Conservation (phyloP, 2,113 vertebrate species). For the Varanus komodoensis region DNA sequence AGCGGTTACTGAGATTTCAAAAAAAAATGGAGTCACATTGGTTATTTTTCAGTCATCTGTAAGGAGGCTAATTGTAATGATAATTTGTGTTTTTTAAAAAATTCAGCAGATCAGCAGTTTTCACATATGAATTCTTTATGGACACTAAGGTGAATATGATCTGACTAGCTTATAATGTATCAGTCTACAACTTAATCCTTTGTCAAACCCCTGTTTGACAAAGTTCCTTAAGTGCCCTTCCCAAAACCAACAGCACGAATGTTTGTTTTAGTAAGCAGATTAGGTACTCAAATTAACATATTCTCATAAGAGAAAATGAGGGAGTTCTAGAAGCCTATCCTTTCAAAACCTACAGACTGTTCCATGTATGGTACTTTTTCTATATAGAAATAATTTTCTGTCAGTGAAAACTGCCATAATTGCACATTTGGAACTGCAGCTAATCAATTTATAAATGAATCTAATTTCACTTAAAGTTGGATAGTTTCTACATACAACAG, state of each 20-base stretch:
- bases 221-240: neutral
- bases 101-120: neutral
- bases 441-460: neutral
- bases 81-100: neutral
- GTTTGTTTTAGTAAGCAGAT: no score
- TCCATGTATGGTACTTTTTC: neutral
- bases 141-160: neutral
- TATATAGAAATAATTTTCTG: neutral
- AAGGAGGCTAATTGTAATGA: neutral
- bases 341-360: neutral
- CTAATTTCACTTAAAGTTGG: neutral
- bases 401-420: neutral
- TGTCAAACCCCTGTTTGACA: neutral
- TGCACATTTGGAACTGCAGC: neutral
- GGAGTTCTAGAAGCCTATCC: neutral
- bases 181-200: neutral
- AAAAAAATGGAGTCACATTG: neutral
- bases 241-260: neutral
- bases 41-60: neutral
- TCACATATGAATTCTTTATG: neutral
- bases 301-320: neutral
- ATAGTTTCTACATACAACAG: neutral
- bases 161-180: neutral
- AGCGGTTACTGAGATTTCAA: neutral
- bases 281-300: neutral